Percentiles rank a stretch among this genome's conserved stretches.
These are phyloP conservation scores for Apodemus sylvaticus DNA, from an alignment of 2,113 vertebrate species.

Conservation along the genomic window DNA sequence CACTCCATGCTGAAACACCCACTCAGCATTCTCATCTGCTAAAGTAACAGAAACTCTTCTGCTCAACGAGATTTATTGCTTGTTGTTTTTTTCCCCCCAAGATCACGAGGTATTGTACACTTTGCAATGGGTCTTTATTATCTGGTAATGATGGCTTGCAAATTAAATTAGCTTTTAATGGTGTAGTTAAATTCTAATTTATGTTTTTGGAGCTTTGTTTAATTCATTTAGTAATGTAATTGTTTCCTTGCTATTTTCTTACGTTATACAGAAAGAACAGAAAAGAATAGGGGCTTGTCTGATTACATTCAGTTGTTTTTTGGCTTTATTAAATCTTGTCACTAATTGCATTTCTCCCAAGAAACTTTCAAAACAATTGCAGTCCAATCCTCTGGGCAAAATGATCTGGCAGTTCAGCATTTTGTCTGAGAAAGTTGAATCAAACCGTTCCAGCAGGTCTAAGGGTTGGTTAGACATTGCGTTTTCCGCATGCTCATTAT, in stretches of 20 bases:
- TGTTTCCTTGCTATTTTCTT: constrained; percentile 85
- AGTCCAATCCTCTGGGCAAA: constrained; percentile 62
- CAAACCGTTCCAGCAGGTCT: constrained; percentile 40
- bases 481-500: not conserved
- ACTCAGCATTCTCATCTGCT: constrained; percentile 86
- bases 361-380: constrained; percentile 78
- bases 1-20: constrained; percentile 82
- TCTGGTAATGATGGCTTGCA: constrained; percentile 87
- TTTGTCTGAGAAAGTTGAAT: constrained; percentile 39
- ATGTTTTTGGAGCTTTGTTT: constrained; percentile 88
- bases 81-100: constrained; percentile 69
- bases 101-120: constrained; percentile 84
- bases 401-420: constrained; percentile 34
- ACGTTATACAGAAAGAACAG: constrained; percentile 76
- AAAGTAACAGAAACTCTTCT: constrained; percentile 85
- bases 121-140: constrained; percentile 87
- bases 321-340: constrained; percentile 82
- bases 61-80: constrained; percentile 86
- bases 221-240: constrained; percentile 87
- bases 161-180: constrained; percentile 89
- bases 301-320: constrained; percentile 66
- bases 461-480: not conserved
- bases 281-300: constrained; percentile 72
- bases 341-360: constrained; percentile 81
- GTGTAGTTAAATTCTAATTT: constrained; percentile 91